Evolutionary conservation across 2,113 vertebrate species (phyloP).

Genomic region (Ceyx cyanopectus): DNA sequence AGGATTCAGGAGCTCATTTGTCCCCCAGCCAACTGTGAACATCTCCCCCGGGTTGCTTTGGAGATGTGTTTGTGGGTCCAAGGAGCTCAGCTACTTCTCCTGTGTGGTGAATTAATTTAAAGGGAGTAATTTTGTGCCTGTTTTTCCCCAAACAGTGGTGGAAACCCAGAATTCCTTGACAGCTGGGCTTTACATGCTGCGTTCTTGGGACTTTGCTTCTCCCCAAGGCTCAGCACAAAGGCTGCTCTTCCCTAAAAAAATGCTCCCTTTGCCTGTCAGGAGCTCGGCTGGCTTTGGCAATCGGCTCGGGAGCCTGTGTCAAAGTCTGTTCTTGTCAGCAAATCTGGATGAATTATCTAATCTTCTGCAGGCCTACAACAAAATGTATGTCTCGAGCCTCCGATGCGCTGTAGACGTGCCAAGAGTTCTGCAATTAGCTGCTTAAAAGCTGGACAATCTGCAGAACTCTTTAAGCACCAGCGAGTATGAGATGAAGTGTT

Average conservation of each 20-base stretch:
- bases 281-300: not conserved
- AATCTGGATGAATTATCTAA: not conserved
- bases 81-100: not conserved
- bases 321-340: not conserved
- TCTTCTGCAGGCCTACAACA: not conserved
- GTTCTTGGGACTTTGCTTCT: not conserved
- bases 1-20: not conserved
- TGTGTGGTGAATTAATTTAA: not conserved
- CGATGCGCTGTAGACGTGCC: not conserved
- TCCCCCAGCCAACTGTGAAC: not conserved
- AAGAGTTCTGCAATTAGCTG: not conserved
- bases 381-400: not conserved
- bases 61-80: not conserved
- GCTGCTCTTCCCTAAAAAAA: not conserved
- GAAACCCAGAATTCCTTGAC: not conserved
- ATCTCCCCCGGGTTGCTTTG: not conserved
- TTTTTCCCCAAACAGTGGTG: not conserved
- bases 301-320: not conserved
- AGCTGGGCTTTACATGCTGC: not conserved
- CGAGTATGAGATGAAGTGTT: not conserved
- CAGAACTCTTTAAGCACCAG: not conserved
- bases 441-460: not conserved
- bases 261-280: not conserved
- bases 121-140: not conserved
- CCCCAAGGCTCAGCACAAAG: not conserved